Percentiles rank a stretch among this genome's conserved stretches.
Conservation (phyloP, 23 tunicate genomes). For the Trididemnum nubilum region DNA sequence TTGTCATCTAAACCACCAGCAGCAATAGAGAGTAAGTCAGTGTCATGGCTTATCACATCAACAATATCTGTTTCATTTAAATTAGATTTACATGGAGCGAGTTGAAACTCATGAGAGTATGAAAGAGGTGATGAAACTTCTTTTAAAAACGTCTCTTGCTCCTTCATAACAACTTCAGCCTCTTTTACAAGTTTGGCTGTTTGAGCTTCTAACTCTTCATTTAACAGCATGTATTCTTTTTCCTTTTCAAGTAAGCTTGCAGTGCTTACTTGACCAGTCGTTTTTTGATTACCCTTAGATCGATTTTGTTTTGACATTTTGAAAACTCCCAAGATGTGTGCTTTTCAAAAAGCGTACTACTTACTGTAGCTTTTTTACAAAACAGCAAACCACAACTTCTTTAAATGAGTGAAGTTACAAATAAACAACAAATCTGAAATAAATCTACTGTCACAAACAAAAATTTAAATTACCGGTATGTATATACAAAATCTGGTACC, state of each 20-base stretch:
- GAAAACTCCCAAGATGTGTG: no score
- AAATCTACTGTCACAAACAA: no score
- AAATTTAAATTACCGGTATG: no score
- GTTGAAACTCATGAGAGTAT: not conserved
- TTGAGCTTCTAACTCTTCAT: constrained; percentile 84
- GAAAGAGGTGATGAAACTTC: constrained; percentile 23
- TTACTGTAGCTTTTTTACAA: no score
- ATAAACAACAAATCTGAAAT: no score
- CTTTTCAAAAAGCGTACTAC: no score
- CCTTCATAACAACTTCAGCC: constrained; percentile 67
- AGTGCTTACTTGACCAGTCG: not conserved
- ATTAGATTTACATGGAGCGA: not conserved
- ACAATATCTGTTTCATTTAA: constrained; percentile 8
- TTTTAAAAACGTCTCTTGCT: constrained; percentile 49
- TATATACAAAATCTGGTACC: no score
- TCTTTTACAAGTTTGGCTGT: constrained; percentile 78
- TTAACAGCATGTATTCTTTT: constrained; percentile 55
- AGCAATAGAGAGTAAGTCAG: constrained; percentile 39
- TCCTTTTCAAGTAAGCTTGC: constrained; percentile 32
- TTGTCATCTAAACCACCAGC: constrained; percentile 41
- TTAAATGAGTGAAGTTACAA: no score
- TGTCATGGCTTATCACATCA: constrained; percentile 36
- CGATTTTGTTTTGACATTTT: not conserved
- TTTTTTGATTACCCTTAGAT: not conserved
- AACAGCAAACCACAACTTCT: no score